Evolutionary conservation across 2,888 invertebrate genomes (phyloP), one percentile per base, ranked within the genome.

Genomic region (Cryptophagus acutangulus): DNA sequence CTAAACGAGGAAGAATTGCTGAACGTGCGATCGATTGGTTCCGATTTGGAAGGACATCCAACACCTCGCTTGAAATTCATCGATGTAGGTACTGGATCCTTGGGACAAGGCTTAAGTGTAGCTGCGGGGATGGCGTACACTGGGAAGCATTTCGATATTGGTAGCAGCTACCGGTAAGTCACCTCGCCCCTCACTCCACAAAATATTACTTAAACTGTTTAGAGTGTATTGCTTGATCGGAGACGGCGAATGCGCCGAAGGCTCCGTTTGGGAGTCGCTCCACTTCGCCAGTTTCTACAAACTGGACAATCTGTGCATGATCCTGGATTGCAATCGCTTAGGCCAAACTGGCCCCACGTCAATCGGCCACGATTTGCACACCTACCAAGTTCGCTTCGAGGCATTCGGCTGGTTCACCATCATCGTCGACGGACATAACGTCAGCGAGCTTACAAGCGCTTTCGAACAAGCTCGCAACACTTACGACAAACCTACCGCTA

Each of bases 91-190:
- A 99, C 97, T 15, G 99, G 97, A 13, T 97, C 96, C 0, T 74
- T 99, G 51, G 99, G 97, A 1, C 97, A 99, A 71, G 91, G 99
- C 15, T 76, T 99, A 33, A 89, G 94, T 34, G 87, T 90, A 45
- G 95, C 92, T 33, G 91, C 90, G 52, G 99, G 99, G 38, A 97
- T 94, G 93, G 95, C 97, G 1, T 97, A 95, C 66, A 89, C 92
- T 30, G 97, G 95, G 41, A 88, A 89, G 67, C 78, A 84, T 66
- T 77, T 77, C 54, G 89, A 89, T 67, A 81, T 82, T 63, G 84
- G 92, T 25, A n/a, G n/a, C n/a, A 82, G 81, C 36, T 89, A 88
- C 73, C 84, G 85, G 57, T 56, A 28, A 20, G 29, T 3, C n/a
- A 15, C 39, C 33, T 44, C 9, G 5, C 41, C 41, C n/a, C 29